A percentile compares a stretch with the other conserved stretches of the same genome.
phyloP scores from a whole-genome alignment of 2,888 invertebrate species.

The Didymodactylos carnosus region DNA sequence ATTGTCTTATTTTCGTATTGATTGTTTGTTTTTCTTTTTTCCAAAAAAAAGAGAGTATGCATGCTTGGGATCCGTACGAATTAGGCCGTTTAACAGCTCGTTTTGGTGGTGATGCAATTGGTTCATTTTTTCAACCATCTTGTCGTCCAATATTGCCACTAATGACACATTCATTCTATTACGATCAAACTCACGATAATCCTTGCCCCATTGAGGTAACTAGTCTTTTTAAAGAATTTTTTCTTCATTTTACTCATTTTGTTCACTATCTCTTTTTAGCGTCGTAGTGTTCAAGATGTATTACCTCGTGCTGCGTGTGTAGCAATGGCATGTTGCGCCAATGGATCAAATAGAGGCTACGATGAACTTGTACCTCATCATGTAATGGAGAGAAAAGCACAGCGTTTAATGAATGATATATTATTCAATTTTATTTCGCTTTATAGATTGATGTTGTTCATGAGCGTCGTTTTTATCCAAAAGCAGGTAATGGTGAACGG shows the following conservation, averaged over 20 bases:
- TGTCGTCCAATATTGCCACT: slow-evolving; percentile 48
- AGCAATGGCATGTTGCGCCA: slow-evolving; percentile 75
- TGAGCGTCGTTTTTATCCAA: slow-evolving; percentile 61
- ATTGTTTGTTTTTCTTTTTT: too few relatives aligned
- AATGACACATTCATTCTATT: slow-evolving; percentile 76
- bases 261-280: too few relatives aligned
- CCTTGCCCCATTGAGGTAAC: slow-evolving; percentile 36
- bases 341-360: slow-evolving; percentile 79
- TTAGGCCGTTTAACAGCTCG: background rate
- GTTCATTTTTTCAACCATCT: slow-evolving; percentile 35
- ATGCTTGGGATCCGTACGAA: background rate
- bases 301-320: slow-evolving; percentile 71
- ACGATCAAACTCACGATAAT: slow-evolving; percentile 95
- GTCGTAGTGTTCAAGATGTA: slow-evolving; percentile 53
- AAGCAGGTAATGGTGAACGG: slow-evolving; percentile 45
- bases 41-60: background rate
- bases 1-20: too few relatives aligned
- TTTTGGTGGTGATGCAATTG: background rate
- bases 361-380: slow-evolving; percentile 92
- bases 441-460: background rate
- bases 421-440: too few relatives aligned
- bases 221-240: too few relatives aligned
- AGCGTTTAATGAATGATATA: too few relatives aligned
- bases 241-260: too few relatives aligned
- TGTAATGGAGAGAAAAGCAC: too few relatives aligned